These are phyloP conservation scores for Drosophila merina DNA, from an alignment of 2,888 invertebrate genomes.

Conservation along the genomic window DNA sequence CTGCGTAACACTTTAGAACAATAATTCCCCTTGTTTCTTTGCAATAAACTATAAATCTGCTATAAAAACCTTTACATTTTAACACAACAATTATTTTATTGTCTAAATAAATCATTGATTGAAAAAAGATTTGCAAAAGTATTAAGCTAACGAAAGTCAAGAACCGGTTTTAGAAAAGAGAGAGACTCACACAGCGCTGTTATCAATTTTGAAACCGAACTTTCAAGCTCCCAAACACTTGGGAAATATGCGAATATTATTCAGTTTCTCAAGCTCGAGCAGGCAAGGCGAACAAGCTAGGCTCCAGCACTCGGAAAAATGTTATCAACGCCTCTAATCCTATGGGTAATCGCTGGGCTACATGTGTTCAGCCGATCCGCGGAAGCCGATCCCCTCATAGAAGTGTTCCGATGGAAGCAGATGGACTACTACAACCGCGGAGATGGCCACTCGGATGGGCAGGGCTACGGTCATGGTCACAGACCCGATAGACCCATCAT, in stretches of 20 bases:
- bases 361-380: conserved; percentile 21
- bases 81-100: too few species aligned
- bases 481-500: conserved; percentile 38
- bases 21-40: too few species aligned
- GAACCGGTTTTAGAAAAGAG: conserved; percentile 30
- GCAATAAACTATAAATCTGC: too few species aligned
- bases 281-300: conserved; percentile 17
- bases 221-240: conserved; percentile 15
- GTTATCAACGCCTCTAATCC: conserved; percentile 35
- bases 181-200: conserved; percentile 26
- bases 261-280: conserved; percentile 26
- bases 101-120: not conserved
- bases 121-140: not conserved
- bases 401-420: conserved; percentile 83
- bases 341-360: conserved; percentile 29
- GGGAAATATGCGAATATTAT: conserved; percentile 5
- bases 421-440: conserved; percentile 81
- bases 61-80: too few species aligned
- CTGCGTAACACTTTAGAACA: too few species aligned
- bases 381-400: conserved; percentile 71
- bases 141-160: conserved; percentile 2
- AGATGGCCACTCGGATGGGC: conserved; percentile 12
- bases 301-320: conserved; percentile 7
- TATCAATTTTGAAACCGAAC: conserved; percentile 32
- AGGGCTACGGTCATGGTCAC: not conserved